phyloP scores from a whole-genome alignment of 2,888 invertebrate genomes.

The Phortica okadai region DNA sequence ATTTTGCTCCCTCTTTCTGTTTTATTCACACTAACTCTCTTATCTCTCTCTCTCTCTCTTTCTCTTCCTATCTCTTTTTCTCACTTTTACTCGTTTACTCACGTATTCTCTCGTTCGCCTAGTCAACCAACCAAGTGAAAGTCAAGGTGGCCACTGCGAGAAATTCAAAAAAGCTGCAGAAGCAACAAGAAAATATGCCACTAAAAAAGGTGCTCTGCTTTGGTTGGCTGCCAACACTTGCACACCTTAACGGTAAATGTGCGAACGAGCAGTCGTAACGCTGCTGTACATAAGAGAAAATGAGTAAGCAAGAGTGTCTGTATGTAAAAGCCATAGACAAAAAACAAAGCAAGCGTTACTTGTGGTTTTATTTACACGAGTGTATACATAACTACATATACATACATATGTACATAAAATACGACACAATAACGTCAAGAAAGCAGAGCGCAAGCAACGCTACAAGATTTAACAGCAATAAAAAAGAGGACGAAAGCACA shows the following conservation, averaged over 20 bases:
- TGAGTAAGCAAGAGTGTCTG: slow-evolving; percentile 35
- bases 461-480: neutral
- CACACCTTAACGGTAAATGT: slow-evolving; percentile 70
- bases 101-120: slow-evolving; percentile 6
- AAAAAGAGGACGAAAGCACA: slow-evolving; percentile 15
- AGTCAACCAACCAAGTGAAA: slow-evolving; percentile 47
- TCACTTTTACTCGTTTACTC: neutral
- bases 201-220: slow-evolving; percentile 69
- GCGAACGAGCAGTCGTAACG: slow-evolving; percentile 57
- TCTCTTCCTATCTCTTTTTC: neutral
- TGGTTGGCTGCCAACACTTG: slow-evolving; percentile 75
- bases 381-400: slow-evolving; percentile 1
- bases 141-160: slow-evolving; percentile 66
- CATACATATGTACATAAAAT: slow-evolving; percentile 11
- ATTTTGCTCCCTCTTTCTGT: slow-evolving; percentile 3
- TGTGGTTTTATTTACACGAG: slow-evolving; percentile 61
- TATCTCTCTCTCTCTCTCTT: slow-evolving; percentile 13
- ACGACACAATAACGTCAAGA: neutral
- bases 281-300: slow-evolving; percentile 37
- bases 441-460: neutral
- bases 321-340: slow-evolving; percentile 46
- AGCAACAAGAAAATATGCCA: slow-evolving; percentile 32
- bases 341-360: slow-evolving; percentile 66
- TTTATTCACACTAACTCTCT: neutral
- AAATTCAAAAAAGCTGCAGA: slow-evolving; percentile 47